Percentiles rank a stretch among this genome's conserved stretches.
phyloP scores from a whole-genome alignment of 2,113 vertebrate species.

The Oreochromis spilurus region DNA sequence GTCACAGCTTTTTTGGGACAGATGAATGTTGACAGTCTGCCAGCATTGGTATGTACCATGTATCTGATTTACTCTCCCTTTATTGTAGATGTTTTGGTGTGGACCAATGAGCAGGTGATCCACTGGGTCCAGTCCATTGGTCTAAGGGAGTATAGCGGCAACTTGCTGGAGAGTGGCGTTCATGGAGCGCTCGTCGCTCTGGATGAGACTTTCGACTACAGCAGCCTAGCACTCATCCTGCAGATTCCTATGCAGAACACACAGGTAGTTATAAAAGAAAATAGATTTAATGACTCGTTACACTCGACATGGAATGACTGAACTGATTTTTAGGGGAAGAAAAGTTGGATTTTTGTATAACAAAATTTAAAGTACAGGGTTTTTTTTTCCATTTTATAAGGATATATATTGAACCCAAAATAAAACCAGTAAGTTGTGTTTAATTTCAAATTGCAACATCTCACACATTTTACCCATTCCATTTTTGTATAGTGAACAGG shows the following conservation, averaged over 20 bases:
- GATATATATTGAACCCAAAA: background rate
- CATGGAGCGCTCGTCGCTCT: constrained; percentile 87
- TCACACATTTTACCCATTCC: background rate
- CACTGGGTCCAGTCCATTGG: constrained; percentile 94
- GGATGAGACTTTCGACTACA: constrained; percentile 94
- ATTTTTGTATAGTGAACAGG: background rate
- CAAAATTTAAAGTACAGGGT: background rate
- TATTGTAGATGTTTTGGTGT: constrained; percentile 85
- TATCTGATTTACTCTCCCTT: background rate
- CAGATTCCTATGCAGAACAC: constrained; percentile 98
- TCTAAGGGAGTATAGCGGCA: constrained; percentile 86
- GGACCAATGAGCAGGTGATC: constrained; percentile 96
- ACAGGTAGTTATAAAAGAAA: constrained; percentile 74
- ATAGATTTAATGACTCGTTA: background rate
- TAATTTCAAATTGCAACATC: background rate
- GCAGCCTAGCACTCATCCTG: constrained; percentile 88
- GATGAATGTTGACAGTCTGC: background rate
- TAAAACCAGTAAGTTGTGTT: background rate
- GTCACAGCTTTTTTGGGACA: background rate
- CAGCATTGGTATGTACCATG: background rate
- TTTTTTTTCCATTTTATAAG: background rate
- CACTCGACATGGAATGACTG: background rate
- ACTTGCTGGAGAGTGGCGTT: constrained; percentile 87
- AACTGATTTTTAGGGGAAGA: background rate
- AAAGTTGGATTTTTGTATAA: background rate